These are phyloP conservation scores for Diprion similis DNA, from an alignment of 1,140 invertebrate species.

Conservation along the genomic window DNA sequence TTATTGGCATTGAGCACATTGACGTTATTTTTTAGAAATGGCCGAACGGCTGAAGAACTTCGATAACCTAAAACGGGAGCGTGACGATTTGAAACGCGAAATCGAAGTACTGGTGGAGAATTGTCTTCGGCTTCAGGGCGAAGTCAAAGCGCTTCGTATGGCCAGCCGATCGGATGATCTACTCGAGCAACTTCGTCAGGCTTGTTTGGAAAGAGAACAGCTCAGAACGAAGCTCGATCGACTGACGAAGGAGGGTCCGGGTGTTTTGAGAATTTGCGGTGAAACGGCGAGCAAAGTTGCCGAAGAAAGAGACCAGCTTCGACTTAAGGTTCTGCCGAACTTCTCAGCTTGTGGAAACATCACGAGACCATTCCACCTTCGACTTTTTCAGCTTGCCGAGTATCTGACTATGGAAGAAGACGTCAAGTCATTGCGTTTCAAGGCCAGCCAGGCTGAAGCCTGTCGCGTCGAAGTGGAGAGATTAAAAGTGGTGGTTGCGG, in stretches of 20 bases:
- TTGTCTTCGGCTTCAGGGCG: slow-evolving; percentile 11
- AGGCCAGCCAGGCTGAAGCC: slow-evolving; percentile 11
- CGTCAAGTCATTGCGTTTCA: background rate
- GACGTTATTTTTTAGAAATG: slow-evolving; percentile 7
- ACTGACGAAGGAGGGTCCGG: background rate
- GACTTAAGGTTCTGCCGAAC: slow-evolving; percentile 12
- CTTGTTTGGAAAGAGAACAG: background rate
- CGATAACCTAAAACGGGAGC: slow-evolving; percentile 11
- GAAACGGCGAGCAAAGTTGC: background rate
- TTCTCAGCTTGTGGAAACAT: too few species aligned
- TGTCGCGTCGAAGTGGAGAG: slow-evolving; percentile 17
- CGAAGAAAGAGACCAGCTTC: slow-evolving; percentile 17
- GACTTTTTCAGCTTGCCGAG: background rate
- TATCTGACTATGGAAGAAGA: slow-evolving; percentile 5
- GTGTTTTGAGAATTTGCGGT: background rate
- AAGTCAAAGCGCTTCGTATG: slow-evolving; percentile 12
- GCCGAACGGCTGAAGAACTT: slow-evolving; percentile 16
- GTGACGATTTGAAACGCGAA: slow-evolving; percentile 18
- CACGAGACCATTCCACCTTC: background rate
- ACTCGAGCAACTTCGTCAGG: slow-evolving; percentile 9
- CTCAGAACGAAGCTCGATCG: background rate
- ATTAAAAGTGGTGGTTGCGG: slow-evolving; percentile 16
- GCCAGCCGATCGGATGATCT: slow-evolving; percentile 18
- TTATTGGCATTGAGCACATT: background rate
- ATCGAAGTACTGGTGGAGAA: slow-evolving; percentile 10